These are phyloP conservation scores for Cololabis saira DNA, from an alignment of 2,113 vertebrate species.

Conservation along the genomic window DNA sequence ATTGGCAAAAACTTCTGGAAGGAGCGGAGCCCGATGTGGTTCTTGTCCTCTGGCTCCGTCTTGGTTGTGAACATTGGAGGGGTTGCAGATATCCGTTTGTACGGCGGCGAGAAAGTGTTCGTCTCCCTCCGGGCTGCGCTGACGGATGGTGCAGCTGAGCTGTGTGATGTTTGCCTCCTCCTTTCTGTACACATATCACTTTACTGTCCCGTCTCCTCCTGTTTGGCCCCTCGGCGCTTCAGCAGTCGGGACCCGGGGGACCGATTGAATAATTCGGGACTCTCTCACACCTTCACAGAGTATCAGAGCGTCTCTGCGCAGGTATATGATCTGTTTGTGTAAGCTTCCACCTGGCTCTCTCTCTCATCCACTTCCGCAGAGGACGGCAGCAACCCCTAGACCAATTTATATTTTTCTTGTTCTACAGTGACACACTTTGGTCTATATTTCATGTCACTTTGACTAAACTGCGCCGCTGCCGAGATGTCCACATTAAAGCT, in stretches of 20 bases:
- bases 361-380: constrained; percentile 9
- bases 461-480: constrained; percentile 68
- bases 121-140: constrained; percentile 25
- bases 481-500: constrained; percentile 78
- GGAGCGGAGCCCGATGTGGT: background rate
- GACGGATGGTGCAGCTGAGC: constrained; percentile 14
- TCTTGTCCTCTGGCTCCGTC: constrained; percentile 4
- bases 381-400: constrained; percentile 40
- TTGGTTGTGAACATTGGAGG: constrained; percentile 15
- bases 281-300: constrained; percentile 13
- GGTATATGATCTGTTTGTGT: background rate
- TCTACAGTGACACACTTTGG: constrained; percentile 46
- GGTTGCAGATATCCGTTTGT: constrained; percentile 13
- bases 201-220: constrained; percentile 29
- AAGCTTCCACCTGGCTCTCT: constrained; percentile 18
- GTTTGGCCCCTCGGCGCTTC: constrained; percentile 18
- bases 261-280: constrained; percentile 67
- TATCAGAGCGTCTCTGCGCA: no score
- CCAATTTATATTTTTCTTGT: constrained; percentile 16
- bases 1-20: background rate
- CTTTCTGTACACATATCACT: background rate
- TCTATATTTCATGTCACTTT: constrained; percentile 70
- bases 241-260: constrained; percentile 46
- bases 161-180: constrained; percentile 2
- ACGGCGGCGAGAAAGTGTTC: constrained; percentile 26